Percentiles rank a stretch among this genome's conserved stretches.
phyloP scores from a whole-genome alignment of 2,797 vertebrate species.

The Coccyzus lansbergi region DNA sequence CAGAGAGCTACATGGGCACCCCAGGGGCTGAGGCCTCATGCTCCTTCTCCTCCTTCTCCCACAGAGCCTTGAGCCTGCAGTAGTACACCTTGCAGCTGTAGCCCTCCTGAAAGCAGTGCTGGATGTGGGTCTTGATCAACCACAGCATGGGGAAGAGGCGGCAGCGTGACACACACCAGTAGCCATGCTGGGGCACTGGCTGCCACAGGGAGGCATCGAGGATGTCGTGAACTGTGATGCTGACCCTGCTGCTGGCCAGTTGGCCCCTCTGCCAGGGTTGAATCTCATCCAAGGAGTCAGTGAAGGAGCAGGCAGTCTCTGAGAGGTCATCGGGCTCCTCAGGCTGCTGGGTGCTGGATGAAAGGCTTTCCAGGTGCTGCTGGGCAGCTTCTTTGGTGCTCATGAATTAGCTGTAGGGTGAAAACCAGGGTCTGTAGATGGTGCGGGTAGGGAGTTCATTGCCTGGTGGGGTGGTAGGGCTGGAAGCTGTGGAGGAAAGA shows the following conservation, averaged over 20 bases:
- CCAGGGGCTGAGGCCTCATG: not conserved
- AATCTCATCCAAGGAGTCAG: constrained; percentile 22
- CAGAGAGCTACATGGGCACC: not conserved
- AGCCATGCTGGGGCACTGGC: not conserved
- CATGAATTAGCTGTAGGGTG: constrained; percentile 68
- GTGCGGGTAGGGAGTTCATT: not conserved
- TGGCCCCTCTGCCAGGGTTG: not conserved
- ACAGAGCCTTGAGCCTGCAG: constrained; percentile 24
- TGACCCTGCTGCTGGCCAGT: not conserved
- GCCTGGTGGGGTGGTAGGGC: not conserved
- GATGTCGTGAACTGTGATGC: constrained; percentile 47
- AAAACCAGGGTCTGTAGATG: constrained; percentile 69
- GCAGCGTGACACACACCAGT: constrained; percentile 46
- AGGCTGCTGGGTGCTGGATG: not conserved
- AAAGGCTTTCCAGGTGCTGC: not conserved
- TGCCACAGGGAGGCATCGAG: not conserved
- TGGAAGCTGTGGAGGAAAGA: not conserved
- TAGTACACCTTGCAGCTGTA: constrained; percentile 67
- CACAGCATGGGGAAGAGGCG: constrained; percentile 52
- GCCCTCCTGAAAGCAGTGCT: constrained; percentile 52
- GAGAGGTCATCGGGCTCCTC: not conserved
- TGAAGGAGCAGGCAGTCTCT: constrained; percentile 40
- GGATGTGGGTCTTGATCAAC: constrained; percentile 51
- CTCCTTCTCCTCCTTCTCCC: constrained; percentile 9
- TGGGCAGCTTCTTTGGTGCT: not conserved